phyloP scores from a whole-genome alignment of 2,888 invertebrate genomes.

The Trissolcus japonicus region DNA sequence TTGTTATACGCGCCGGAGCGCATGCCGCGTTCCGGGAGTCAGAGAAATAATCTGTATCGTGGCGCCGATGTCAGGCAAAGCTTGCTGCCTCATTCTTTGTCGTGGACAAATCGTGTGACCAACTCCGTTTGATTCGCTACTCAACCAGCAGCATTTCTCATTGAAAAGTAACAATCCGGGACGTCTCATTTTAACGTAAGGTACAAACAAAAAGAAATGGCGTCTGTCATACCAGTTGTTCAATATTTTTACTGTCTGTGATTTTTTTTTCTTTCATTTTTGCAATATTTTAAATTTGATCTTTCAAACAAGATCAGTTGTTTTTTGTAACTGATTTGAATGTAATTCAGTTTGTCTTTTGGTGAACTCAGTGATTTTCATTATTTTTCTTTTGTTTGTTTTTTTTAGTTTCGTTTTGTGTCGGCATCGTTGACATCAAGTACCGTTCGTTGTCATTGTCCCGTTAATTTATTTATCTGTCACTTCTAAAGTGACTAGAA shows the following conservation, averaged over 20 bases:
- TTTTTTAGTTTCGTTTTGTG: too few relatives aligned
- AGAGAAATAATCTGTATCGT: constrained; percentile 42
- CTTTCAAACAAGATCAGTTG: not conserved
- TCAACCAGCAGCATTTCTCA: not conserved
- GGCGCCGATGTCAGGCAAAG: constrained; percentile 31
- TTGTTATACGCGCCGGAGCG: constrained; percentile 30
- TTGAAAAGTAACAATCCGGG: not conserved
- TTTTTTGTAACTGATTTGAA: not conserved
- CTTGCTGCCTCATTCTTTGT: constrained; percentile 29
- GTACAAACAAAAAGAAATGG: constrained; percentile 31
- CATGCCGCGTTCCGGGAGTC: constrained; percentile 40
- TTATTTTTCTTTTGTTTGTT: too few relatives aligned
- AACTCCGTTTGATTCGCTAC: constrained; percentile 5
- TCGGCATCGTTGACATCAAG: too few relatives aligned
- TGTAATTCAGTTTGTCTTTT: not conserved
- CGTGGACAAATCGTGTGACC: constrained; percentile 27
- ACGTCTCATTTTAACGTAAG: constrained; percentile 17
- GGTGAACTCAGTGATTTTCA: not conserved
- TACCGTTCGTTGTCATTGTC: too few relatives aligned
- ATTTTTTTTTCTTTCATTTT: not conserved
- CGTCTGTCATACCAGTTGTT: constrained; percentile 15
- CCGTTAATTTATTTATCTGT: too few relatives aligned
- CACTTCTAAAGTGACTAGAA: not conserved
- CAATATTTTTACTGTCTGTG: constrained; percentile 1
- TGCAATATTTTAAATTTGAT: not conserved